phyloP scores from a whole-genome alignment of 2,797 vertebrate species.

The Enteromius fasciolatus region DNA sequence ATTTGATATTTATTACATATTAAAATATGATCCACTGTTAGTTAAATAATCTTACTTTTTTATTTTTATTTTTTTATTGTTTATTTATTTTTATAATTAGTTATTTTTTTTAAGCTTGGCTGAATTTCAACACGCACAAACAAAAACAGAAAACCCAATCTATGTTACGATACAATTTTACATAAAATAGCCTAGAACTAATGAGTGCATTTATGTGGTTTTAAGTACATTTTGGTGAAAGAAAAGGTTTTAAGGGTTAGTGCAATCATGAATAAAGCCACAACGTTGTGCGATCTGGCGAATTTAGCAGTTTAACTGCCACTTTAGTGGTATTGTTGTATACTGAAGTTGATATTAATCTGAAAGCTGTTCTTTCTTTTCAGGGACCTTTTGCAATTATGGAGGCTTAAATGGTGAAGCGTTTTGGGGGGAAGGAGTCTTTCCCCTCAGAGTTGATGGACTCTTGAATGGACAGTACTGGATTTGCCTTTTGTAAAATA shows the following conservation, averaged over 20 bases:
- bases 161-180: not conserved
- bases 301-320: not conserved
- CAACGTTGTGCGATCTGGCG: not conserved
- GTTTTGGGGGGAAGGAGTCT: slow-evolving; percentile 81
- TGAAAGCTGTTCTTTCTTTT: slow-evolving; percentile 21
- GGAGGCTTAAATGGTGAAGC: slow-evolving; percentile 84
- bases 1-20: no score
- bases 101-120: no score
- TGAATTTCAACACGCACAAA: no score
- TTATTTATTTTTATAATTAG: no score
- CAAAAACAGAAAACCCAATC: not conserved
- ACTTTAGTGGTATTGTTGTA: not conserved
- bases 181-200: not conserved
- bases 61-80: no score
- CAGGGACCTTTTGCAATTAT: slow-evolving; percentile 94
- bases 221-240: not conserved
- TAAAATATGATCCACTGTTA: no score
- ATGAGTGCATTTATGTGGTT: not conserved
- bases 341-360: not conserved
- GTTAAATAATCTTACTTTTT: no score
- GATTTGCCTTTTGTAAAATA: slow-evolving; percentile 76
- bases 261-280: not conserved
- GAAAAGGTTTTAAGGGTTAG: not conserved
- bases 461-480: slow-evolving; percentile 73
- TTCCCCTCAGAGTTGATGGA: slow-evolving; percentile 82